Evolutionary conservation across 2,113 vertebrate species (phyloP), one percentile per base, ranked within the genome.

Genomic region (Setophaga petechia): DNA sequence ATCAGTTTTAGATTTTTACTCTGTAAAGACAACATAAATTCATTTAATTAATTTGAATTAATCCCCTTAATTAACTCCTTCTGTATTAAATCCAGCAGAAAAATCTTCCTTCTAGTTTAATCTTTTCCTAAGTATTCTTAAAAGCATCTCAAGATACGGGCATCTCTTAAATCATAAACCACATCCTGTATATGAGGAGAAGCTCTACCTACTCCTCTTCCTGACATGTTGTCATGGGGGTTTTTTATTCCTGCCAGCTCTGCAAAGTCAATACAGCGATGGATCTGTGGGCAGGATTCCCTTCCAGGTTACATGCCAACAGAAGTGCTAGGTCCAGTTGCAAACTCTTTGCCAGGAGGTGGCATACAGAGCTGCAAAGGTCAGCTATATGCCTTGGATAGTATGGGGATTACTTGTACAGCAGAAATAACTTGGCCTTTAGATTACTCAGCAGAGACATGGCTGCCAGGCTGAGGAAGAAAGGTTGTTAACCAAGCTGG

Each of bases 391-490:
- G 55, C 78, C 69, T 79, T 3, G 19, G 71, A 83, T 33, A 76
- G 46, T 39, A n/a, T 2, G 5, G 31, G 23, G 28, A 75, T 52
- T 72, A 46, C 57, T 81, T 58, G 37, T 27, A 66, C 66, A 87
- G 73, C 72, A 94, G 67, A 92, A 92, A 81, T 90, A 86, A 73
- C 55, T 44, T 67, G 46, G 59, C 52, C 95, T 81, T 77, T 61
- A 90, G 27, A 78, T 74, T 84, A 37, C 17, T 43, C 59, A 74
- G 72, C 9, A 3, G 55, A 57, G 8, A 58, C 1, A 4, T 59
- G 9, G 47, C 39, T 72, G 52, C 62, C 74, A 82, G 20, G 28
- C 0, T 79, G 62, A 10, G 49, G 33, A 79, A 82, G 33, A 72
- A 91, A 57, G 11, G 11, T 11, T 75, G 41, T 80, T 82, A 89